Conservation (phyloP, 2,888 invertebrate species). For the Aspidiotus destructor region DNA sequence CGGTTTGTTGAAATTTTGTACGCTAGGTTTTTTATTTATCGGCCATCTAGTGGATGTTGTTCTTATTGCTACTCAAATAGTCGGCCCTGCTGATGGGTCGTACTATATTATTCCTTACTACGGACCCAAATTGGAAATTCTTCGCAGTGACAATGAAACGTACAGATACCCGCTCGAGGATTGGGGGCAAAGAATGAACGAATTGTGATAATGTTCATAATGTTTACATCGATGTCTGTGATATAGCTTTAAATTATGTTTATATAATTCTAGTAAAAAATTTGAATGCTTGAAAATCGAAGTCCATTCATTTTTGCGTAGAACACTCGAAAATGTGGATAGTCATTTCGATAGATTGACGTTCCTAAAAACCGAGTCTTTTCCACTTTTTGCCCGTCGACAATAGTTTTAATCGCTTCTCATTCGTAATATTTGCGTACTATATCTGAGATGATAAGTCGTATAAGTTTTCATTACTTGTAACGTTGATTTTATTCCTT, state of each 20-base stretch:
- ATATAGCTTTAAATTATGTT: background rate
- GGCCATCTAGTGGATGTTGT: constrained; percentile 92
- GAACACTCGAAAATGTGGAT: background rate
- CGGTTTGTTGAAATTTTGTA: constrained; percentile 87
- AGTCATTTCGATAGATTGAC: too few species aligned
- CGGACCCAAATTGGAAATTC: constrained; percentile 73
- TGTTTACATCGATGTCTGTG: background rate
- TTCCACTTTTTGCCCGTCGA: too few species aligned
- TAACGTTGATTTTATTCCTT: too few species aligned
- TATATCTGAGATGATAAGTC: too few species aligned
- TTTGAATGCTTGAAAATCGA: background rate
- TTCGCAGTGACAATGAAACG: constrained; percentile 74
- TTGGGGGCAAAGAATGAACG: constrained; percentile 46
- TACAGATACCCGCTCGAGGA: constrained; percentile 69
- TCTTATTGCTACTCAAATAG: constrained; percentile 86
- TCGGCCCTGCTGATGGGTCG: constrained; percentile 91
- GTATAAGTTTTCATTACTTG: too few species aligned
- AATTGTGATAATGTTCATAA: background rate
- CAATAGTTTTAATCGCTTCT: too few species aligned
- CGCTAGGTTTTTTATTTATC: constrained; percentile 91
- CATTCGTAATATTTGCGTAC: too few species aligned
- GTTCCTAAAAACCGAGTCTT: too few species aligned
- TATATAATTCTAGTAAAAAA: background rate
- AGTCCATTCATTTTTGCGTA: background rate
- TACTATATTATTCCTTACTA: constrained; percentile 87